Percentiles rank a stretch among this genome's conserved stretches.
phyloP scores from a whole-genome alignment of 2,888 invertebrate genomes.

The Ethmia dodecea region DNA sequence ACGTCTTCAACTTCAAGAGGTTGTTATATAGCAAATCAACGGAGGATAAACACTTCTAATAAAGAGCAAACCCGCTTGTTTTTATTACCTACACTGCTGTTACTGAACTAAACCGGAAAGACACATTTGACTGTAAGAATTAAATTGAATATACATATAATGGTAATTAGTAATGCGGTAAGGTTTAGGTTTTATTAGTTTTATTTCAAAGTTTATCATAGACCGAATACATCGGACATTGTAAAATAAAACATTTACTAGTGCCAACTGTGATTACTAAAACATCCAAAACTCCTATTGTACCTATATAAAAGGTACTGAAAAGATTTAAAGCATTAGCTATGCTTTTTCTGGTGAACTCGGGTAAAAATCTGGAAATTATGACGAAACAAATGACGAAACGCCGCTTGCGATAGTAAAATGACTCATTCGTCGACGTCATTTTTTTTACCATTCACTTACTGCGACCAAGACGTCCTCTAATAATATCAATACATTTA shows the following conservation, averaged over 20 bases:
- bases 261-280: not conserved
- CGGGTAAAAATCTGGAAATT: too few relatives aligned
- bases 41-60: conserved; percentile 10
- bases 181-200: not conserved
- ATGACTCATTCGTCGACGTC: too few relatives aligned
- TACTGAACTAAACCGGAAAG: not conserved
- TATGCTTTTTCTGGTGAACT: too few relatives aligned
- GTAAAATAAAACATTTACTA: not conserved
- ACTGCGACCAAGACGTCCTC: too few relatives aligned
- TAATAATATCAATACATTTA: not conserved
- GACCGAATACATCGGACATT: not conserved
- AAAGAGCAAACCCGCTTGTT: conserved; percentile 8
- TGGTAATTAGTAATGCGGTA: not conserved
- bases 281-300: too few relatives aligned
- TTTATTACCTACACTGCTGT: conserved; percentile 8
- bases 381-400: too few relatives aligned
- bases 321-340: too few relatives aligned
- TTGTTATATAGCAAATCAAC: conserved; percentile 13
- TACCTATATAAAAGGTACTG: too few relatives aligned
- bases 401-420: too few relatives aligned
- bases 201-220: not conserved
- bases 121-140: not conserved
- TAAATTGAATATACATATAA: not conserved
- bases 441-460: not conserved
- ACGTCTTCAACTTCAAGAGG: conserved; percentile 8